These are phyloP conservation scores for Rhombomys opimus DNA, from an alignment of 2,113 vertebrate species.

Conservation along the genomic window DNA sequence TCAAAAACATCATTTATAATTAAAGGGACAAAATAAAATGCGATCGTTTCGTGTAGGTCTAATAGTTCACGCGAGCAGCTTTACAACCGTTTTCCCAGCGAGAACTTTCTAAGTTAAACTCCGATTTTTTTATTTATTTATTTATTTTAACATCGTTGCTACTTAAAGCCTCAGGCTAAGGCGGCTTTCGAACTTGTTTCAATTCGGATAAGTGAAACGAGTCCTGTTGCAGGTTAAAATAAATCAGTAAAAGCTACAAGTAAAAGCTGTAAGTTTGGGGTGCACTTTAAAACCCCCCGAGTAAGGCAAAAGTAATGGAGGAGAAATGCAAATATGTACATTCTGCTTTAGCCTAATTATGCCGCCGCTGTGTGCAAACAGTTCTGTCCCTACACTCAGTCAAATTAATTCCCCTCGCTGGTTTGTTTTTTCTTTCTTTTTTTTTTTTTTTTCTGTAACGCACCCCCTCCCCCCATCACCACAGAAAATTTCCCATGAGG, in stretches of 20 bases:
- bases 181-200: slow-evolving; percentile 74
- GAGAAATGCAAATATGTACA: slow-evolving; percentile 67
- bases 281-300: slow-evolving; percentile 25
- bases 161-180: slow-evolving; percentile 74
- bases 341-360: slow-evolving; percentile 63
- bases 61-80: slow-evolving; percentile 73
- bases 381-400: slow-evolving; percentile 32
- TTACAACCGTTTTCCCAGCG: slow-evolving; percentile 78
- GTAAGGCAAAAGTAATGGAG: slow-evolving; percentile 22
- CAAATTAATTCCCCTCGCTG: neutral
- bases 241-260: slow-evolving; percentile 69
- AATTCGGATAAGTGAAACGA: slow-evolving; percentile 75
- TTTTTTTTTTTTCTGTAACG: neutral
- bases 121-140: neutral
- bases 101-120: slow-evolving; percentile 71
- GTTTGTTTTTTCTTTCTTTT: neutral
- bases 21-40: slow-evolving; percentile 85
- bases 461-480: neutral
- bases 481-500: slow-evolving; percentile 57
- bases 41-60: slow-evolving; percentile 75
- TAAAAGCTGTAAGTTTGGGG: slow-evolving; percentile 67
- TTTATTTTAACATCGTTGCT: neutral
- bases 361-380: neutral
- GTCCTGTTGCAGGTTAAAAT: slow-evolving; percentile 53
- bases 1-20: slow-evolving; percentile 81